phyloP scores from a whole-genome alignment of 2,113 vertebrate genomes.

The Aythya baeri region DNA sequence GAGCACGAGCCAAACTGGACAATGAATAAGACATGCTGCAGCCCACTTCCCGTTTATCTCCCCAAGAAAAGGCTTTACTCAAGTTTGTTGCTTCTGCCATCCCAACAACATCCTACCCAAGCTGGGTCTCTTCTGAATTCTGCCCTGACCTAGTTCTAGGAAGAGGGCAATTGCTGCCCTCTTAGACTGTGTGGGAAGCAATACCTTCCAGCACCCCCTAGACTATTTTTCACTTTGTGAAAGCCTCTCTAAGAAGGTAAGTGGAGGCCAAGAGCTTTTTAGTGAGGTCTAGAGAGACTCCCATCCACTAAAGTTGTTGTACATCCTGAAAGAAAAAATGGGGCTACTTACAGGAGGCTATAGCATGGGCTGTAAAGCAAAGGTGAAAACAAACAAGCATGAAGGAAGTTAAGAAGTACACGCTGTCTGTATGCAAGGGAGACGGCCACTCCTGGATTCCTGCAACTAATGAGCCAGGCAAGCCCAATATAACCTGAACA shows the following conservation, averaged over 20 bases:
- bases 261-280: not conserved
- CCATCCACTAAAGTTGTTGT: not conserved
- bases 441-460: not conserved
- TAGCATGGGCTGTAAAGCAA: not conserved
- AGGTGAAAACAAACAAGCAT: not conserved
- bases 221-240: not conserved
- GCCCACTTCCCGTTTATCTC: not conserved
- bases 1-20: not conserved
- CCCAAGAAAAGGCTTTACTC: not conserved
- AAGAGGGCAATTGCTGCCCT: not conserved
- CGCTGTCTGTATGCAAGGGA: not conserved
- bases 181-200: not conserved
- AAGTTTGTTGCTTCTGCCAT: not conserved
- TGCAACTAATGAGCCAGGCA: not conserved
- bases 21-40: not conserved
- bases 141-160: not conserved
- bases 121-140: not conserved
- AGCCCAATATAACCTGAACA: not conserved
- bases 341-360: not conserved
- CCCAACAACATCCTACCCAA: not conserved
- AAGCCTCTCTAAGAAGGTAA: not conserved
- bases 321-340: not conserved
- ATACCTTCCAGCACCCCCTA: not conserved
- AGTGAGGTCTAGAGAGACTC: not conserved
- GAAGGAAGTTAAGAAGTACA: not conserved